Base-by-base conservation (phyloP, 1,140 invertebrate genomes). In the Brachionus paranguensis region DNA sequence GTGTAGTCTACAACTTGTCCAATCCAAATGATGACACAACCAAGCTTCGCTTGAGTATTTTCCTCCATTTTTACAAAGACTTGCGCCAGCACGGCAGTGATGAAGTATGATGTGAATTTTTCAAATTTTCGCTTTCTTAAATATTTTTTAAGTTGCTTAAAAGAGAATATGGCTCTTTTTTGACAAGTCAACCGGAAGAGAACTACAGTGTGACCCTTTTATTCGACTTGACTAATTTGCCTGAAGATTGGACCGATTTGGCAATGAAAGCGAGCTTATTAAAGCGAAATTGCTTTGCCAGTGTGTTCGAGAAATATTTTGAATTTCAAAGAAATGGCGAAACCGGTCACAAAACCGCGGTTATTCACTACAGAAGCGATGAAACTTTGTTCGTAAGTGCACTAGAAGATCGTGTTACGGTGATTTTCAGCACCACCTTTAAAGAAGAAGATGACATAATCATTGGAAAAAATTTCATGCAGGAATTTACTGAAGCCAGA, bases 351-450 rank as follows among this genome's bases (percentile, higher is more conserved):
- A 95, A 96, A 89, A 92, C 95, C 88, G 97, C 97, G 84, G 95
- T 99, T 81, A 98, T 99, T 88, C 95, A 98, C 90, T 99, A 99
- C 89, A 92, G 97, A 88, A 96, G 97, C 89, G 96, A 99, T 92
- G 97, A 99, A 91, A 99, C 97, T 76, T 92, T 99, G 96, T 99
- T 99, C 90, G 95, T 99, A 68, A 96, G 99, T 91, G 96, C 97
- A 41, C 96, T 98, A 90, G 92, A 95, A 86, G 97, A 99, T 91
- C 92, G 97, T 88, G 97, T 99, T 43, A 99, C 97, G 8, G 97
- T 99, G 70, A 96, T 99, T 79, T 99, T 99, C 90, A 98, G 95
- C 86, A 99, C 97, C 85, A 93, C 98, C 87, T 99, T 99, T 89
- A 95, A 96, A 88, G 96, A 98, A 89, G 95, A 97, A 89, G 96